phyloP scores from a whole-genome alignment of 2,797 vertebrate genomes.

The Mormyrops boulengeri region DNA sequence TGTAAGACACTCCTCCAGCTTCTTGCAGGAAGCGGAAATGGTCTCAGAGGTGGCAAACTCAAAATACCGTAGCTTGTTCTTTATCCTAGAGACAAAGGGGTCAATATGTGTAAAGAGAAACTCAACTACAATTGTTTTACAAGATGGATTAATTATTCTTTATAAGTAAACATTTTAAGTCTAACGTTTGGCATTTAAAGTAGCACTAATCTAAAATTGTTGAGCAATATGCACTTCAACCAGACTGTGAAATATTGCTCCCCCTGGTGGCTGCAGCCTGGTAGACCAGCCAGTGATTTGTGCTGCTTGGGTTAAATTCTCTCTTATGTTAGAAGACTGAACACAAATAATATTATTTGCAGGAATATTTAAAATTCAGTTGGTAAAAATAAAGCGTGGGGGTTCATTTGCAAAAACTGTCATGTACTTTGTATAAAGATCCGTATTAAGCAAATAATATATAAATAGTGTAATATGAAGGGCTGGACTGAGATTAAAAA shows the following conservation, averaged over 20 bases:
- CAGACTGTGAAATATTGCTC: neutral
- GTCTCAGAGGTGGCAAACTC: constrained; percentile 91
- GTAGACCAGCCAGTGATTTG: neutral
- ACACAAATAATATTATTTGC: neutral
- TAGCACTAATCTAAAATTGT: neutral
- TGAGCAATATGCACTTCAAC: neutral
- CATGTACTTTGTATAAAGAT: neutral
- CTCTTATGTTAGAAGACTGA: neutral
- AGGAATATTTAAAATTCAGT: neutral
- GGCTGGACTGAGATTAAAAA: neutral
- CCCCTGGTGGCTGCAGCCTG: neutral
- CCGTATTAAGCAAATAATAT: neutral
- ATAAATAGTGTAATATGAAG: neutral
- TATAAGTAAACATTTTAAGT: neutral
- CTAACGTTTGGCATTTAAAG: neutral
- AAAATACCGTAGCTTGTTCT: constrained; percentile 94
- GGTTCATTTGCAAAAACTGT: neutral
- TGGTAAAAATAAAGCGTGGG: neutral
- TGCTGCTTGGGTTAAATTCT: neutral
- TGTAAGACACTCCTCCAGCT: constrained; percentile 71
- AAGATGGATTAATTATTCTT: neutral
- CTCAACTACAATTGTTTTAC: neutral
- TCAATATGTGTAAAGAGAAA: neutral
- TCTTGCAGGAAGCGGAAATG: constrained; percentile 84
- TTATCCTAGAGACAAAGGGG: constrained; percentile 65